These are phyloP conservation scores for Serripes groenlandicus DNA, from an alignment of 2,888 invertebrate genomes.

Conservation along the genomic window DNA sequence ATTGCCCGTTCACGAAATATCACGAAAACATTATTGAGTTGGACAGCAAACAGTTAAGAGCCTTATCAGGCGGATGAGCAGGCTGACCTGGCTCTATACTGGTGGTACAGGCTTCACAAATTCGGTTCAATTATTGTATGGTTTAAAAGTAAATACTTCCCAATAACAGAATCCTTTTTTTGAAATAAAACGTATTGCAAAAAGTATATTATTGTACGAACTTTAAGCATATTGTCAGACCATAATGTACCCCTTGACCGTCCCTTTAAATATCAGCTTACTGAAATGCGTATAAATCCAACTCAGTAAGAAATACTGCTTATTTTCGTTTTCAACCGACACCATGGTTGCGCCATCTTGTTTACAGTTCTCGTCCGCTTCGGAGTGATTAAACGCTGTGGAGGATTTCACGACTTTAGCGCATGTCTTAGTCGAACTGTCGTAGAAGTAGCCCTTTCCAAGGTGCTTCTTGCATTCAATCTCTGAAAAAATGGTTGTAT, in stretches of 20 bases:
- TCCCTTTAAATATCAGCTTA: background rate
- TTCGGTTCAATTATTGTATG: background rate
- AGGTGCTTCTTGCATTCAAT: constrained; percentile 12
- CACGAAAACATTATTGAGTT: too few relatives aligned
- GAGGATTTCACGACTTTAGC: constrained; percentile 7
- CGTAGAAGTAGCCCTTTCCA: constrained; percentile 11
- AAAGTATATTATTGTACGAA: background rate
- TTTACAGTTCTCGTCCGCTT: constrained; percentile 7
- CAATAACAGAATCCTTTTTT: background rate
- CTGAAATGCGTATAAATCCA: constrained; percentile 20
- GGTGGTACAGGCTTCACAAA: background rate
- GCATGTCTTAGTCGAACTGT: constrained; percentile 9
- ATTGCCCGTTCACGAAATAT: too few relatives aligned
- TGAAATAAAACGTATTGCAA: background rate
- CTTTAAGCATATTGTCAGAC: background rate
- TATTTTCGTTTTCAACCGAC: background rate
- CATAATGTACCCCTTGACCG: background rate
- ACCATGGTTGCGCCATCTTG: constrained; percentile 4
- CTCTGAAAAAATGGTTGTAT: constrained; percentile 7
- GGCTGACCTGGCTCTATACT: background rate
- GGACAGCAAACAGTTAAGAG: too few relatives aligned
- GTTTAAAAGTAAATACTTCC: background rate
- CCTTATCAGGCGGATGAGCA: too few relatives aligned
- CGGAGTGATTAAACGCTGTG: background rate
- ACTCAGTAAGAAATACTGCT: constrained; percentile 3